These are phyloP conservation scores for Aethes cnicana DNA, from an alignment of 2,888 invertebrate genomes.

Conservation along the genomic window DNA sequence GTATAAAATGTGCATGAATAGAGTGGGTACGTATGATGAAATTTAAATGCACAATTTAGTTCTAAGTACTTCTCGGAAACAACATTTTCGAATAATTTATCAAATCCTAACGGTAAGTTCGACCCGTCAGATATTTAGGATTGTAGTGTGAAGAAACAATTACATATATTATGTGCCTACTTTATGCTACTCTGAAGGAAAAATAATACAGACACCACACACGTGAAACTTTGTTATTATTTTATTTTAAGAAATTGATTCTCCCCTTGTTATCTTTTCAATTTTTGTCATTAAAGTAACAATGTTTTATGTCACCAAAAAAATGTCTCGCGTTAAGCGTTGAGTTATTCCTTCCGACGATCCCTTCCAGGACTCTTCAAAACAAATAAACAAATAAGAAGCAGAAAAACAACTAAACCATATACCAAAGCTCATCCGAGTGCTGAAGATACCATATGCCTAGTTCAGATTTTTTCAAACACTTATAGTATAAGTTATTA, in stretches of 20 bases:
- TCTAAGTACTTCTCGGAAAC: conserved; percentile 46
- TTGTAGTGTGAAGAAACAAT: background rate
- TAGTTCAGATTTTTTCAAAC: conserved; percentile 18
- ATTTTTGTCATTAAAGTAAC: conserved; percentile 40
- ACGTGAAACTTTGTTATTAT: too few species aligned
- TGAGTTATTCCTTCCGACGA: conserved; percentile 61
- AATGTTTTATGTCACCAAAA: conserved; percentile 45
- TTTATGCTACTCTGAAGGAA: too few species aligned
- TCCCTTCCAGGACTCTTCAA: conserved; percentile 37
- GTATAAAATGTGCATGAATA: conserved; percentile 30
- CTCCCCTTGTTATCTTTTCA: conserved; percentile 35
- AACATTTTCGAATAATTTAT: conserved; percentile 45
- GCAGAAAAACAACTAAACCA: conserved; percentile 35
- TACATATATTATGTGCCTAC: too few species aligned
- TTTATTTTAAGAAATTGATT: conserved; percentile 4
- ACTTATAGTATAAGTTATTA: too few species aligned
- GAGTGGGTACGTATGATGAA: conserved; percentile 32
- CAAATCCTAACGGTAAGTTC: conserved; percentile 47
- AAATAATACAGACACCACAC: too few species aligned
- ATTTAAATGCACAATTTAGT: conserved; percentile 31
- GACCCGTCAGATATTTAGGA: conserved; percentile 22
- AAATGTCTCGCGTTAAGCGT: conserved; percentile 39
- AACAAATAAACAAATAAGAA: conserved; percentile 41
- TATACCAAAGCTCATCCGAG: conserved; percentile 26
- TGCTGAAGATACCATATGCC: background rate